A percentile compares a stretch with the other conserved stretches of the same genome.
phyloP scores from a whole-genome alignment of 1,140 invertebrate genomes.

The Adoxophyes honmai region DNA sequence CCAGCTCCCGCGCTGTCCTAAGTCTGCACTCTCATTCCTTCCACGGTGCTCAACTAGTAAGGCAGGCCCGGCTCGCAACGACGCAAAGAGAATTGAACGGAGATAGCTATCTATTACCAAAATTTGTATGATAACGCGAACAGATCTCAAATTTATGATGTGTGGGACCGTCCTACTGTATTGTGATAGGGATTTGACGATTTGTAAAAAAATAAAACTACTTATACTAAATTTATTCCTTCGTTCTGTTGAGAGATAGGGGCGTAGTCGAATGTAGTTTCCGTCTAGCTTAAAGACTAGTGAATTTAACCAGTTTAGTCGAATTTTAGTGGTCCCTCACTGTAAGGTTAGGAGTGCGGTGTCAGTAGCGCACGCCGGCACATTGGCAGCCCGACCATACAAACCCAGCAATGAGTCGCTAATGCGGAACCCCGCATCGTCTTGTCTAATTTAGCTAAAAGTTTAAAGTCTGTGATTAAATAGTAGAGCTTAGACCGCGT shows the following conservation, averaged over 20 bases:
- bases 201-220: slow-evolving; percentile 19
- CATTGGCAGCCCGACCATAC: slow-evolving; percentile 56
- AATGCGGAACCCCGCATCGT: slow-evolving; percentile 18
- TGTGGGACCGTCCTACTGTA: slow-evolving; percentile 74
- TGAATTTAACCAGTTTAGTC: slow-evolving; percentile 63
- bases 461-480: slow-evolving; percentile 32
- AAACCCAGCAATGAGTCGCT: neutral
- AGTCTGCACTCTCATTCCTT: slow-evolving; percentile 71
- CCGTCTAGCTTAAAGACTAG: slow-evolving; percentile 62
- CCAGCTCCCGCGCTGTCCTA: slow-evolving; percentile 20
- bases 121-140: slow-evolving; percentile 43
- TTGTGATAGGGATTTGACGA: slow-evolving; percentile 57
- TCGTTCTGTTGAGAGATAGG: slow-evolving; percentile 32
- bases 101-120: slow-evolving; percentile 34
- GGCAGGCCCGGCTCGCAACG: slow-evolving; percentile 36
- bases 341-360: slow-evolving; percentile 50
- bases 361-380: slow-evolving; percentile 40
- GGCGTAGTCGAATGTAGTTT: slow-evolving; percentile 45
- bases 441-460: slow-evolving; percentile 26
- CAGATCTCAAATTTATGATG: slow-evolving; percentile 68
- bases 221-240: slow-evolving; percentile 30
- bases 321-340: slow-evolving; percentile 65
- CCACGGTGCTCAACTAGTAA: slow-evolving; percentile 69
- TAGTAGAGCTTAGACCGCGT: slow-evolving; percentile 29
- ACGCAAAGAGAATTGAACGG: slow-evolving; percentile 56